These are phyloP conservation scores for Virgularia gustaviana DNA, from an alignment of 92 coral and sea anemone genomes.

Conservation along the genomic window DNA sequence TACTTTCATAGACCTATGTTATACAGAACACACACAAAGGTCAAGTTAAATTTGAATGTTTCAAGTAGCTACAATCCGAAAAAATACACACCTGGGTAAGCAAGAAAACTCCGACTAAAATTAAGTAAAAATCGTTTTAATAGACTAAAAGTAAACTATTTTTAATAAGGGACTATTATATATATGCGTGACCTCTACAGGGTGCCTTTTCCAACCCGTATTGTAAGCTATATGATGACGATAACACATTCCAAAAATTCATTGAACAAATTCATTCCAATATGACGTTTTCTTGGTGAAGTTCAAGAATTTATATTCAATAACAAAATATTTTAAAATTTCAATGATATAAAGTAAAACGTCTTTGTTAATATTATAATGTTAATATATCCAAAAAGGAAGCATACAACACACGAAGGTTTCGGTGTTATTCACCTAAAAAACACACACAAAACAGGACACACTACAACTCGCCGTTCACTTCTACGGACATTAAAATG, in stretches of 20 bases:
- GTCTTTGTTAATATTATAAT: constrained; percentile 5
- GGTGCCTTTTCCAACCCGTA: too few relatives aligned
- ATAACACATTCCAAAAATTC: neutral
- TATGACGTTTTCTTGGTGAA: neutral
- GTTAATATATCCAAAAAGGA: constrained; percentile 31
- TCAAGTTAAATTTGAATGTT: too few relatives aligned
- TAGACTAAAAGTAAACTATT: too few relatives aligned
- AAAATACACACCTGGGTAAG: too few relatives aligned
- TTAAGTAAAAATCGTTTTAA: too few relatives aligned
- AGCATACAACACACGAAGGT: neutral
- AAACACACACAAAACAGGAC: constrained; percentile 1
- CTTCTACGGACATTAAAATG: constrained; percentile 37
- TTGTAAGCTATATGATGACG: too few relatives aligned
- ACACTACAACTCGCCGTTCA: constrained; percentile 6
- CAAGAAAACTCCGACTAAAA: too few relatives aligned
- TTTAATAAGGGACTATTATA: too few relatives aligned
- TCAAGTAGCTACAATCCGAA: too few relatives aligned
- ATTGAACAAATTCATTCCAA: neutral
- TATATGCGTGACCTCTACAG: too few relatives aligned
- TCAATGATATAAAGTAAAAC: constrained; percentile 26
- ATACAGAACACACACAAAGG: too few relatives aligned
- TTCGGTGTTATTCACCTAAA: constrained; percentile 13
- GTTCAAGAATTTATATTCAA: constrained; percentile 4
- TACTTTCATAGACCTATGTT: too few relatives aligned
- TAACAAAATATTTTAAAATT: constrained; percentile 32